These are phyloP conservation scores for Nasonia giraulti DNA, from an alignment of 1,140 invertebrate genomes.

Conservation along the genomic window DNA sequence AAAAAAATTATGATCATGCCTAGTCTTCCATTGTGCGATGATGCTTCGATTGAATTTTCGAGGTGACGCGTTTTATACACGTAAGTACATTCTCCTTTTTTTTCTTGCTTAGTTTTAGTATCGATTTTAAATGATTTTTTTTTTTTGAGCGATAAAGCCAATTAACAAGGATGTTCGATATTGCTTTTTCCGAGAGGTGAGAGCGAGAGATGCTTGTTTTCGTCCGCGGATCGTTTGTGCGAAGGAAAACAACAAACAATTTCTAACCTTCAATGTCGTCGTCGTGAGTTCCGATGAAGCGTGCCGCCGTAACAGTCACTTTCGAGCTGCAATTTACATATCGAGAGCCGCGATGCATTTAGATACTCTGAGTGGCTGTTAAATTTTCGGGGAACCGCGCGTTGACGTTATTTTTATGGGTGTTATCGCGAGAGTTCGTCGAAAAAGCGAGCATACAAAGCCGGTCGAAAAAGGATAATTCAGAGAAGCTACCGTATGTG, in stretches of 20 bases:
- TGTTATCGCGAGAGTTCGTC: background rate
- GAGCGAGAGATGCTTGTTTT: conserved; percentile 3
- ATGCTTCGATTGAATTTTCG: background rate
- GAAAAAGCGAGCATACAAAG: background rate
- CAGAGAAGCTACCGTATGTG: background rate
- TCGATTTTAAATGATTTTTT: too few relatives aligned
- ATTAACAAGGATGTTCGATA: background rate
- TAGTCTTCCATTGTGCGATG: background rate
- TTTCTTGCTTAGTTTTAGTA: too few relatives aligned
- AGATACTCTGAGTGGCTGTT: background rate
- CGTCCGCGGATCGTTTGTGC: too few relatives aligned
- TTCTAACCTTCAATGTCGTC: background rate
- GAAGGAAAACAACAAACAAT: background rate
- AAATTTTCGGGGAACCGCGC: background rate
- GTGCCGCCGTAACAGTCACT: background rate
- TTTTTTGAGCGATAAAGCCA: too few relatives aligned
- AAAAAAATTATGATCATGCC: background rate
- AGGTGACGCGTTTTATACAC: background rate
- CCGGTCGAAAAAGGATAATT: background rate
- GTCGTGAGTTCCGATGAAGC: background rate
- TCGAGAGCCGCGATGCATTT: too few relatives aligned
- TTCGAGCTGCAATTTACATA: conserved; percentile 7
- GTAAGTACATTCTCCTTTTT: too few relatives aligned
- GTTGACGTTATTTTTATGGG: background rate
- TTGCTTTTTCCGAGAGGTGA: too few relatives aligned